Evolutionary conservation across 2,888 invertebrate species (phyloP).

Genomic region (Eupithecia pulchellata): DNA sequence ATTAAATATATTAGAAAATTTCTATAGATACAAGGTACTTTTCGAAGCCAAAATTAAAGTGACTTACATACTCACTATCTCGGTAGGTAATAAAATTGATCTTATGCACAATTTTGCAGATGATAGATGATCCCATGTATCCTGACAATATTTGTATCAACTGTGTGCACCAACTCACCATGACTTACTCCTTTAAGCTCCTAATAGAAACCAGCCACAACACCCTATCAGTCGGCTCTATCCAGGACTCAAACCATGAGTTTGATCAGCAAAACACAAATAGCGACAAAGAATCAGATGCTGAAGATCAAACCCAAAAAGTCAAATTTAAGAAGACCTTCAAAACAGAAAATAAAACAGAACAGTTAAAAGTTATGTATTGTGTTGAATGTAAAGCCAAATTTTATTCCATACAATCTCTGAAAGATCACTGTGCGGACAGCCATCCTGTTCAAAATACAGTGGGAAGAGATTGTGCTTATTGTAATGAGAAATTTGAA

Average conservation of each 20-base stretch:
- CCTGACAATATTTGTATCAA: conserved; percentile 75
- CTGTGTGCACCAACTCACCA: conserved; percentile 77
- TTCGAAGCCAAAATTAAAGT: not conserved
- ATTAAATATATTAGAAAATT: conserved; percentile 71
- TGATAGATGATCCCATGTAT: conserved; percentile 57
- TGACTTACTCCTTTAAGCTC: conserved; percentile 78
- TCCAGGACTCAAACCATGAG: conserved; percentile 13
- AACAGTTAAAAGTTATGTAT: conserved; percentile 58
- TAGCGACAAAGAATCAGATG: conserved; percentile 60
- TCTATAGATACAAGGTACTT: conserved; percentile 73
- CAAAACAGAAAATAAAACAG: conserved; percentile 46
- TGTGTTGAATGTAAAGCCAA: conserved; percentile 78
- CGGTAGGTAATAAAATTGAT: not conserved
- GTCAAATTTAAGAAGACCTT: conserved; percentile 50
- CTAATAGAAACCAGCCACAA: conserved; percentile 72
- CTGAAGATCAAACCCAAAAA: conserved; percentile 52
- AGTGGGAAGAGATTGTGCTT: conserved; percentile 75
- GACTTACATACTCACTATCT: not conserved
- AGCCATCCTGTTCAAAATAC: conserved; percentile 67
- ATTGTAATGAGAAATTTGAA: conserved; percentile 78
- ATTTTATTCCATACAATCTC: conserved; percentile 60
- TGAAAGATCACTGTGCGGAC: conserved; percentile 69
- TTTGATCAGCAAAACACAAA: conserved; percentile 49
- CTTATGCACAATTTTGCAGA: conserved; percentile 42
- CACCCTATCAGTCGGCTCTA: conserved; percentile 58